These are phyloP conservation scores for Aporophyla nigra DNA, from an alignment of 2,888 invertebrate species.

Conservation along the genomic window DNA sequence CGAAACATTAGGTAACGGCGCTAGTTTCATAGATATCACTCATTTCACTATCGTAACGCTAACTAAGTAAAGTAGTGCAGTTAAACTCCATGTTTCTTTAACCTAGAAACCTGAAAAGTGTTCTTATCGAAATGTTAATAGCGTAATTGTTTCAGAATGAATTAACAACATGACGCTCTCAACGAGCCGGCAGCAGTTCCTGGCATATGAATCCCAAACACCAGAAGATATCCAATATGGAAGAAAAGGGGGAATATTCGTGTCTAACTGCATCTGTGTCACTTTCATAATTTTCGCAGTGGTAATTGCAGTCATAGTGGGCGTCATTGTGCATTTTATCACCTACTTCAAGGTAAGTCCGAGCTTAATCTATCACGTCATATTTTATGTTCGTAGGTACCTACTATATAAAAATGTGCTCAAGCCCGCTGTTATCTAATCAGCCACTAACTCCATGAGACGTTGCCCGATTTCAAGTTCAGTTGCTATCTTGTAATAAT, in stretches of 20 bases:
- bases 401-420: constrained; percentile 28
- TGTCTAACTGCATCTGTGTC: constrained; percentile 91
- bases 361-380: constrained; percentile 45
- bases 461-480: constrained; percentile 66
- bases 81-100: constrained; percentile 36
- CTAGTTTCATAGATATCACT: constrained; percentile 18
- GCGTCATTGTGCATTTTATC: constrained; percentile 86
- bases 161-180: constrained; percentile 84
- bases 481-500: constrained; percentile 62
- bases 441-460: constrained; percentile 41
- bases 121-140: constrained; percentile 25
- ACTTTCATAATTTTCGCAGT: constrained; percentile 82
- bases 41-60: constrained; percentile 38
- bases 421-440: constrained; percentile 55
- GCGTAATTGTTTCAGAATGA: constrained; percentile 77
- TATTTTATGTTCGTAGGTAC: constrained; percentile 21
- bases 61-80: constrained; percentile 18
- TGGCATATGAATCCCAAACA: constrained; percentile 89
- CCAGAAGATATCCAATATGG: constrained; percentile 90
- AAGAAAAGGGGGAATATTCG: constrained; percentile 91
- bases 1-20: constrained; percentile 19
- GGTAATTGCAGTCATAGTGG: constrained; percentile 81
- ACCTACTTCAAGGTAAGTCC: constrained; percentile 84
- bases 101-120: constrained; percentile 34
- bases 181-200: constrained; percentile 91